Evolutionary conservation across 2,888 invertebrate genomes (phyloP).

Genomic region (Idaea aversata): DNA sequence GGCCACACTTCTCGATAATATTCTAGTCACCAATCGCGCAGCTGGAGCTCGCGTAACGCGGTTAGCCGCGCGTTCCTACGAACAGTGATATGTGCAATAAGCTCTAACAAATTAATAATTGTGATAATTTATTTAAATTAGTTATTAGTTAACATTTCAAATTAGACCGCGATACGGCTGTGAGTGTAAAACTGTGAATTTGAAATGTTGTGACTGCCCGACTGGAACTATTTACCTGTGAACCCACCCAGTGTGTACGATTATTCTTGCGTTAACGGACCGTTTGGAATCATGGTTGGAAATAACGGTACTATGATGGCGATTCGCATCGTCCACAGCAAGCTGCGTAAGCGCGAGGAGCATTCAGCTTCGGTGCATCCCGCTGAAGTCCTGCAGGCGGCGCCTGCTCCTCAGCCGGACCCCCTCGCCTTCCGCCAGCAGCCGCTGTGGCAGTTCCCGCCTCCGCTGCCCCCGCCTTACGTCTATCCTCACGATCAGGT

Average conservation of each 20-base stretch:
- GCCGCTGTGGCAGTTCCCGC: constrained; percentile 92
- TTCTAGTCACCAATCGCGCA: constrained; percentile 79
- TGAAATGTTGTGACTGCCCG: constrained; percentile 78
- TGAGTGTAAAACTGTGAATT: constrained; percentile 75
- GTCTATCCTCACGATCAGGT: constrained; percentile 90
- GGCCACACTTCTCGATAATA: constrained; percentile 74
- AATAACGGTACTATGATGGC: constrained; percentile 92
- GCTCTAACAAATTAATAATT: constrained; percentile 69
- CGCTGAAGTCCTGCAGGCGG: constrained; percentile 82
- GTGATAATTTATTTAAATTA: constrained; percentile 79
- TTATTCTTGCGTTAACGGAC: constrained; percentile 71
- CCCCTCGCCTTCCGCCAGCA: constrained; percentile 84
- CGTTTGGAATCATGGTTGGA: constrained; percentile 86
- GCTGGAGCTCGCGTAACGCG: constrained; percentile 75
- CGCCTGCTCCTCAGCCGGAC: constrained; percentile 73
- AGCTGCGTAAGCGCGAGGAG: constrained; percentile 92
- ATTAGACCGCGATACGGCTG: constrained; percentile 73
- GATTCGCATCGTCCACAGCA: constrained; percentile 94
- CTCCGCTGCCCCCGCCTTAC: constrained; percentile 88
- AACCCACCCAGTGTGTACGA: constrained; percentile 73
- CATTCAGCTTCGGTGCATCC: constrained; percentile 86
- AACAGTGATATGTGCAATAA: constrained; percentile 81
- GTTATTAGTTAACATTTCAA: constrained; percentile 66
- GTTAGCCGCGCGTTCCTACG: constrained; percentile 77
- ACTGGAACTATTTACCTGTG: constrained; percentile 76